Evolutionary conservation across 2,113 vertebrate species (phyloP), one percentile per base, ranked within the genome.

Genomic region (Colistium nudipinnis): DNA sequence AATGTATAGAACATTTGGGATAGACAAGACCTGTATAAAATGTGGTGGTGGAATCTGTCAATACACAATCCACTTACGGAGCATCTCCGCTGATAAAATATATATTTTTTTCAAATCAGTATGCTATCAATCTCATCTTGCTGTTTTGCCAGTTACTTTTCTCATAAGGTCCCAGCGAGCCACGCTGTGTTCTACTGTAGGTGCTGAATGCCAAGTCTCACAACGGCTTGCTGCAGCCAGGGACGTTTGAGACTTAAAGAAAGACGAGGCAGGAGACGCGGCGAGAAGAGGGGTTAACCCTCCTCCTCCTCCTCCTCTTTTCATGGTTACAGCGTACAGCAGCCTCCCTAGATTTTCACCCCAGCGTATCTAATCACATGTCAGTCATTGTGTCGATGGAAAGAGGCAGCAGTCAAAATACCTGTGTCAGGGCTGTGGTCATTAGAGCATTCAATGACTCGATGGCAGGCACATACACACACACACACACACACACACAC

Each of bases 401-500:
- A 89, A 92, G 75, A 88, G 86, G 76, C 89, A 86, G 81, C 78
- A 86, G 81, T 84, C 88, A 88, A 88, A 88, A 87, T 87, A 87
- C 87, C 80, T 90, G 88, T 78, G 83, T 88, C 86, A 87, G 86
- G 82, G 76, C 80, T 78, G 86, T 78, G 87, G 81, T 84, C 86
- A 86, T 87, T 88, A 87, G 78, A 82, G 86, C 84, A 85, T 86
- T 87, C 76, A 82, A 25, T 86, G 81, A 74, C 80, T 82, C 39
- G 39, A 53, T 84, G 65, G 44, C 63, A 66, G 33, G 14, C 51
- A 62, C 57, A 62, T 43, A 71, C 19, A 65, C 47, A 78, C 9
- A 55, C 17, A 70, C 33, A 74, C 36, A 62, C 22, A 25, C 4
- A 11, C 25, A 6, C 14, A 4, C 44, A 56, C 20, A 19, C 48